These are phyloP conservation scores for Mus pahari DNA, from an alignment of 2,113 vertebrate genomes.

Conservation along the genomic window DNA sequence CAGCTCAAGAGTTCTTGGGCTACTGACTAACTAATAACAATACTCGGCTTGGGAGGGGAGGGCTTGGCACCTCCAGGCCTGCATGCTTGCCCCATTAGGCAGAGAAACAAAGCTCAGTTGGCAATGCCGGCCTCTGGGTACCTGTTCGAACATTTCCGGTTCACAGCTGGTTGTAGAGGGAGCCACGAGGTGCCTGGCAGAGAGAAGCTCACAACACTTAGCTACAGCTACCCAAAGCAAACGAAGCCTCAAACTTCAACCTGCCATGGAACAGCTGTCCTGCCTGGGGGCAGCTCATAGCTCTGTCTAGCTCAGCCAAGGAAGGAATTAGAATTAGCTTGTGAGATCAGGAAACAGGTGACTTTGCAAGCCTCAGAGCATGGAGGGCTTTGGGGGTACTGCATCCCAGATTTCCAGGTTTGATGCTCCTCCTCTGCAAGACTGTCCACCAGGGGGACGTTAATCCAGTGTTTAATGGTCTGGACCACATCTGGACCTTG, in stretches of 20 bases:
- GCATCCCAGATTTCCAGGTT: not conserved
- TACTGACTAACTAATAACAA: too few species aligned
- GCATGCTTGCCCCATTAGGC: not conserved
- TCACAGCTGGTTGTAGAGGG: not conserved
- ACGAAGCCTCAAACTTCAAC: not conserved
- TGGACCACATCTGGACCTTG: not conserved
- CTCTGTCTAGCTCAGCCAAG: not conserved
- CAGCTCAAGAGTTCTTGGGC: not conserved
- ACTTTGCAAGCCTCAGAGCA: not conserved
- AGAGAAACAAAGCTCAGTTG: not conserved
- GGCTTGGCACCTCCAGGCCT: not conserved
- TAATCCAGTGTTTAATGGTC: not conserved
- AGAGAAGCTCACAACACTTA: accelerated
- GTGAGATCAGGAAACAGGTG: not conserved
- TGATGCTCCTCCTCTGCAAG: too few species aligned
- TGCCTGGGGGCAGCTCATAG: not conserved
- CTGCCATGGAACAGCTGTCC: not conserved
- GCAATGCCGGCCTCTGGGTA: not conserved
- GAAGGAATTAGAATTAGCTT: not conserved
- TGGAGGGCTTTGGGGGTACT: not conserved
- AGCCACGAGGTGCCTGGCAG: not conserved
- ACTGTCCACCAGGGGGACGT: not conserved
- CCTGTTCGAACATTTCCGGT: accelerated
- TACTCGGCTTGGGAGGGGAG: too few species aligned
- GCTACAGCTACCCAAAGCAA: not conserved